Evolutionary conservation across 1,140 invertebrate genomes (phyloP).

Genomic region (Lucilia sericata): DNA sequence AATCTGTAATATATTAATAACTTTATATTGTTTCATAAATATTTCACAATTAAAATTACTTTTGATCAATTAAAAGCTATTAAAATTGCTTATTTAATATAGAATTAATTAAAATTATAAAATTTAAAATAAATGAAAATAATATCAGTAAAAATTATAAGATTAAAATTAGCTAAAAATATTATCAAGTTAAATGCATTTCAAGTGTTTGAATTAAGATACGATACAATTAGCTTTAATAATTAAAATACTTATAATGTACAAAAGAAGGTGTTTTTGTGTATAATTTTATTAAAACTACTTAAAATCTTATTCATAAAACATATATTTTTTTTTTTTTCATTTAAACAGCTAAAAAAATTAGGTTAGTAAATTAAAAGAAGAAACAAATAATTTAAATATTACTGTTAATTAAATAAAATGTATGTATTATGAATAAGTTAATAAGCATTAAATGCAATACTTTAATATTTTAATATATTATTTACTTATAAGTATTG

Average conservation of each 20-base stretch:
- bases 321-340: not conserved
- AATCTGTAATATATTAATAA: conserved; percentile 33
- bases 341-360: too few relatives aligned
- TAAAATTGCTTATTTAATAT: not conserved
- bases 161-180: conserved; percentile 21
- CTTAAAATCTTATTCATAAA: not conserved
- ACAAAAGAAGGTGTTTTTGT: not conserved
- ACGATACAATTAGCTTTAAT: not conserved
- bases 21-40: not conserved
- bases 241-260: conserved; percentile 14
- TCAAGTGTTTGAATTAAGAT: not conserved
- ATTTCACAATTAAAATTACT: not conserved
- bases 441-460: too few relatives aligned
- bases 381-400: too few relatives aligned
- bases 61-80: conserved; percentile 21
- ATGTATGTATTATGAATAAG: too few relatives aligned
- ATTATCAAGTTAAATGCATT: conserved; percentile 8
- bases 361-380: too few relatives aligned
- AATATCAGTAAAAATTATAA: not conserved
- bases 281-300: not conserved
- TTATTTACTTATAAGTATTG: not conserved
- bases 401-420: too few relatives aligned
- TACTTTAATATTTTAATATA: too few relatives aligned
- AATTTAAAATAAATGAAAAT: not conserved
- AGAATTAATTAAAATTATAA: not conserved